Conservation (phyloP, 2,797 vertebrate species). For the Microctenopoma lineatum region DNA sequence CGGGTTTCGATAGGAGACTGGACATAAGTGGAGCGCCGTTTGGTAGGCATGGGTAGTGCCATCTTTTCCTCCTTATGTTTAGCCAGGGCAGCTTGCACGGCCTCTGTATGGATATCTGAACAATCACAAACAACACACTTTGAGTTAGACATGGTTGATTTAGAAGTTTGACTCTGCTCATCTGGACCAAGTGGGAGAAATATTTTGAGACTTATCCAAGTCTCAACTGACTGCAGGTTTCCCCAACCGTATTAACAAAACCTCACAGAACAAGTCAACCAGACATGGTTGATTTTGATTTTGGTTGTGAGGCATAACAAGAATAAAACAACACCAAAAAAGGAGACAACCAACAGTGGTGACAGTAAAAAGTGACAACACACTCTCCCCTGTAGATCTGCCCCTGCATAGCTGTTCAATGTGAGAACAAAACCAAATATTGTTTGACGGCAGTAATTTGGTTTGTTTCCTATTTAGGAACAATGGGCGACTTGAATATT, state of each 20-base stretch:
- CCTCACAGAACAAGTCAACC: too few relatives aligned
- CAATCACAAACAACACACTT: conserved; percentile 8
- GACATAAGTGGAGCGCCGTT: conserved; percentile 93
- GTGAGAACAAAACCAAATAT: too few relatives aligned
- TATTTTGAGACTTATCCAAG: too few relatives aligned
- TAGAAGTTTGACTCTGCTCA: too few relatives aligned
- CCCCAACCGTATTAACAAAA: too few relatives aligned
- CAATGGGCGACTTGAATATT: not conserved
- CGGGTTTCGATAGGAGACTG: conserved; percentile 93
- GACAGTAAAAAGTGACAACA: too few relatives aligned
- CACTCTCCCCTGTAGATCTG: too few relatives aligned
- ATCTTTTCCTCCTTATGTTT: conserved; percentile 99
- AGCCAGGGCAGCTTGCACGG: conserved; percentile 95
- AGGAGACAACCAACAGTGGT: not conserved
- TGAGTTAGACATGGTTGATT: not conserved
- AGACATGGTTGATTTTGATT: too few relatives aligned
- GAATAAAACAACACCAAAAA: not conserved
- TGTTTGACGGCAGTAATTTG: not conserved
- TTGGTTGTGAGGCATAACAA: conserved; percentile 8
- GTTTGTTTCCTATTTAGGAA: not conserved
- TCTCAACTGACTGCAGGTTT: too few relatives aligned
- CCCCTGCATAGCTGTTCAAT: too few relatives aligned
- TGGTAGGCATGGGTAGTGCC: conserved; percentile 97
- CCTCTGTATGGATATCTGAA: conserved; percentile 95
- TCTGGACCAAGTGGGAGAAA: too few relatives aligned